These are phyloP conservation scores for Falco peregrinus DNA, from an alignment of 2,797 vertebrate genomes.

Conservation along the genomic window DNA sequence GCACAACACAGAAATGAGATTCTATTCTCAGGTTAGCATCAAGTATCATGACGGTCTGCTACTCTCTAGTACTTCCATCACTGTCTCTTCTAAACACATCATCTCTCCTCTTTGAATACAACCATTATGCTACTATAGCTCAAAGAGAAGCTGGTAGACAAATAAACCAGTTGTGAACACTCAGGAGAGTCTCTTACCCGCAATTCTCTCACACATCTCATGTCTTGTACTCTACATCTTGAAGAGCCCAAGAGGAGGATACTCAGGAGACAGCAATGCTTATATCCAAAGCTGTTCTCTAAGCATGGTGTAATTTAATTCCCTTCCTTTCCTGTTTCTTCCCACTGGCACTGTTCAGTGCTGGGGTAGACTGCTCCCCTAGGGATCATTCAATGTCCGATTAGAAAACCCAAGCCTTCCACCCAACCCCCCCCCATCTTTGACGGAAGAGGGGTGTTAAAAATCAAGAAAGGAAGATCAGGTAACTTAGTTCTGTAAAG, in stretches of 20 bases:
- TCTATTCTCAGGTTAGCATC: neutral
- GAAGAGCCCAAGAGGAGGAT: neutral
- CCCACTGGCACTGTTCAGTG: neutral
- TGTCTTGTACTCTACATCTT: no score
- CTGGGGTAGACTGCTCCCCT: neutral
- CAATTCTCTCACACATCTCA: neutral
- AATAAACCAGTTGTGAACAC: neutral
- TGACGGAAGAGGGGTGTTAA: neutral
- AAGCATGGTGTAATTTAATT: neutral
- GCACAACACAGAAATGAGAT: neutral
- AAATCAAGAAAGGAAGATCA: neutral
- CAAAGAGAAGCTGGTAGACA: neutral
- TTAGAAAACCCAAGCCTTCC: neutral
- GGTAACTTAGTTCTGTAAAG: neutral
- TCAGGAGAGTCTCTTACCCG: neutral
- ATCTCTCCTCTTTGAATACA: neutral
- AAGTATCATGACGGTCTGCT: neutral
- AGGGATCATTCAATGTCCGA: neutral
- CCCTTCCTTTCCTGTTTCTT: neutral
- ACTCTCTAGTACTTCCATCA: neutral
- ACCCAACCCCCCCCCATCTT: neutral
- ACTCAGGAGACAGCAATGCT: neutral
- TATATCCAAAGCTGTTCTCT: neutral
- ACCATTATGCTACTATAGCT: neutral
- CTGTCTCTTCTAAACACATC: neutral